Percentiles rank a stretch among this genome's conserved stretches.
phyloP scores from a whole-genome alignment of 1,140 invertebrate genomes.

The Drosophila melanica region DNA sequence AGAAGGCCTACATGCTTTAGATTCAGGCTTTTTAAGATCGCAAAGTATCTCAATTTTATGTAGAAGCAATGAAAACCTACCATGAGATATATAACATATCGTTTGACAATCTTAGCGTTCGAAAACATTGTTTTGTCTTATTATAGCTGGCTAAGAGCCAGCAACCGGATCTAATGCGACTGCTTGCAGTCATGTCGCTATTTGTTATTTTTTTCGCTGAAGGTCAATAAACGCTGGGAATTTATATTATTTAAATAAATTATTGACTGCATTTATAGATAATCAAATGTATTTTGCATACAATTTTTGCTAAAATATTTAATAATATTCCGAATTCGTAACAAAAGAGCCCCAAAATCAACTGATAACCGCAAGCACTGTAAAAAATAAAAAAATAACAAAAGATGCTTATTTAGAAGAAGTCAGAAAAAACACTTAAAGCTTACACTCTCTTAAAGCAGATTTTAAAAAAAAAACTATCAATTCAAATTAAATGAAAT shows the following conservation, averaged over 20 bases:
- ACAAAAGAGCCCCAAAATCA: too few species aligned
- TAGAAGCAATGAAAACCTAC: conserved; percentile 5
- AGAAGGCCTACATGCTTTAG: conserved; percentile 33
- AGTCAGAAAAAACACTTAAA: too few species aligned
- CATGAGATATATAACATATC: conserved; percentile 59
- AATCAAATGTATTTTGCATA: conserved; percentile 58
- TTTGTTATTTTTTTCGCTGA: conserved; percentile 49
- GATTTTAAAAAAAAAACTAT: too few species aligned
- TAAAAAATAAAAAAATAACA: too few species aligned
- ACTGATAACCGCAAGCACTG: too few species aligned
- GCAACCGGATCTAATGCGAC: conserved; percentile 19
- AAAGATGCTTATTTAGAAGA: too few species aligned
- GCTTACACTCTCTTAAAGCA: too few species aligned
- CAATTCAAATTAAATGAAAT: too few species aligned
- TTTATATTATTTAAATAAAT: background rate
- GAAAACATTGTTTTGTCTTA: conserved; percentile 34
- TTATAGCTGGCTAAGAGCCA: conserved; percentile 54
- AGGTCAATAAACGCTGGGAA: conserved; percentile 22
- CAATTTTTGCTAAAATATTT: conserved; percentile 63
- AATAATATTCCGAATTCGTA: background rate
- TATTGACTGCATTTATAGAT: conserved; percentile 31
- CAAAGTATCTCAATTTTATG: conserved; percentile 1
- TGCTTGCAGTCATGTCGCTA: conserved; percentile 49
- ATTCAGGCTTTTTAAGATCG: conserved; percentile 21
- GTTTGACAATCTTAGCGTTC: conserved; percentile 42